These are phyloP conservation scores for Trissolcus basalis DNA, from an alignment of 1,140 invertebrate species.

Conservation along the genomic window DNA sequence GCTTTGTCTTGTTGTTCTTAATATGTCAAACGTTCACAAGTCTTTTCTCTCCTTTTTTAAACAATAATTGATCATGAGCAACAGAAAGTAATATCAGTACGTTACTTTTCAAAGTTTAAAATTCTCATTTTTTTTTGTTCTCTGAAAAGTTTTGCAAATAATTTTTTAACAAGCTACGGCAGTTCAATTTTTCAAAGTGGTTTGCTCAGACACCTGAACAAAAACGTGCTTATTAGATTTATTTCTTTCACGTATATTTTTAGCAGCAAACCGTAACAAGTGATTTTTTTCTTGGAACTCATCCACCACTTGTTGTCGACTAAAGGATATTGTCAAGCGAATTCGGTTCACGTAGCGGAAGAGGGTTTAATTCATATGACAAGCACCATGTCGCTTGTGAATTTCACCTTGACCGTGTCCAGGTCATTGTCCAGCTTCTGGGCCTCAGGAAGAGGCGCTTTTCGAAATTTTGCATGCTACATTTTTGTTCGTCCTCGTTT, in stretches of 20 bases:
- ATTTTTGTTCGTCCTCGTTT: neutral
- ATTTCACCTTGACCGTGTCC: conserved; percentile 64
- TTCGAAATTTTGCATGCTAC: conserved; percentile 45
- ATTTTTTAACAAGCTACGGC: too few relatives aligned
- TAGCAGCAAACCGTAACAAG: conserved; percentile 9
- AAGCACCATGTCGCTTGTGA: conserved; percentile 49
- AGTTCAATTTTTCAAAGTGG: too few relatives aligned
- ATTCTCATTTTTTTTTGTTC: too few relatives aligned
- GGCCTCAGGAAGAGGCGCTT: conserved; percentile 31
- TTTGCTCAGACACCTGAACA: too few relatives aligned
- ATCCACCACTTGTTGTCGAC: neutral
- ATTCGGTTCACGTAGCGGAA: conserved; percentile 58
- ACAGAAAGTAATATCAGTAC: too few relatives aligned
- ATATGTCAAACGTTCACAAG: conserved; percentile 5
- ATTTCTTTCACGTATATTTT: neutral
- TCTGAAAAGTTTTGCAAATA: too few relatives aligned
- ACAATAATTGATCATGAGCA: too few relatives aligned
- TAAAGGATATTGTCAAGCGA: conserved; percentile 36
- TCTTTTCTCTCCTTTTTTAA: too few relatives aligned
- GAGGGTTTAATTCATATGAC: conserved; percentile 59
- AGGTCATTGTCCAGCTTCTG: conserved; percentile 62
- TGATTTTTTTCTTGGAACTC: conserved; percentile 18
- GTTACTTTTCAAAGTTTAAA: too few relatives aligned
- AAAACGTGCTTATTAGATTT: too few relatives aligned
- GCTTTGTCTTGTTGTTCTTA: neutral